Evolutionary conservation across 2,113 vertebrate species (phyloP).

Genomic region (Dicaeum eximium): DNA sequence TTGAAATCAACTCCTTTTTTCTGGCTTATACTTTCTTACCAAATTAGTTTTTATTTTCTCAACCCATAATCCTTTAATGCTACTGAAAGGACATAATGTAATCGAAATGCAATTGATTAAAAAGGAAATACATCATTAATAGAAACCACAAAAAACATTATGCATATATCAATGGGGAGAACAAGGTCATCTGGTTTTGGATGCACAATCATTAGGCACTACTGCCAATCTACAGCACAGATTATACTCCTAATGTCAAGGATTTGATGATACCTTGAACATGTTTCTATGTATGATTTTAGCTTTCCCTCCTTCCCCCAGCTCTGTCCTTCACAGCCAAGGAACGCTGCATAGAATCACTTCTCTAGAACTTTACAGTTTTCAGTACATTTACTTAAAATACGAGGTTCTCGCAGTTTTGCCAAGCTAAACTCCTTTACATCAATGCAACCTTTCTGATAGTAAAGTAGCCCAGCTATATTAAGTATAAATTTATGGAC

Average conservation of each 20-base stretch:
- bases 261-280: neutral
- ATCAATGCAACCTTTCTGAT: neutral
- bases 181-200: neutral
- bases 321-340: neutral
- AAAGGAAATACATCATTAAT: neutral
- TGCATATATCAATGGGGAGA: neutral
- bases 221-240: neutral
- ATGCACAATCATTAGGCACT: neutral
- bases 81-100: neutral
- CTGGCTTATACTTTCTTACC: neutral
- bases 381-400: neutral
- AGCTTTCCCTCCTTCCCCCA: neutral
- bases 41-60: neutral
- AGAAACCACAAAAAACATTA: neutral
- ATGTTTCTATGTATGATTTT: neutral
- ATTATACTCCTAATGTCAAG: neutral
- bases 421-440: neutral
- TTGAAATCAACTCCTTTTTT: neutral
- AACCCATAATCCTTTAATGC: neutral
- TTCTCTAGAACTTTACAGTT: neutral
- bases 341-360: neutral
- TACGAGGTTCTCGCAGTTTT: neutral
- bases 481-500: neutral
- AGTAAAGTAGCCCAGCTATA: neutral
- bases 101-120: neutral